Percentiles rank a stretch among this genome's conserved stretches.
Conservation (phyloP, 2,797 vertebrate species). For the Galago senegalensis region DNA sequence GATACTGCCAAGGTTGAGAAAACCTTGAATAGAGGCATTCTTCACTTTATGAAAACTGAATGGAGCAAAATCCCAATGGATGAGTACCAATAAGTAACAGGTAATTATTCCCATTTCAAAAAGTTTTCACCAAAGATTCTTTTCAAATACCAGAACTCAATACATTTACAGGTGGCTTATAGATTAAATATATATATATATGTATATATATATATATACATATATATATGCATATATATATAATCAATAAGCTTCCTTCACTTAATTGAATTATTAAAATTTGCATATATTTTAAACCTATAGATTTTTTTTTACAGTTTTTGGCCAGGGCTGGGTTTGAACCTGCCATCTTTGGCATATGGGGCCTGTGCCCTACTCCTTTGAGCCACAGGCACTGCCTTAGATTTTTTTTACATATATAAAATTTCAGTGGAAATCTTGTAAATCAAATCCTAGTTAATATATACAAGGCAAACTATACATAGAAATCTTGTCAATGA, state of each 20-base stretch:
- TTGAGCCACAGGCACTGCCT: no score
- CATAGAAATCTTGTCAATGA: constrained; percentile 52
- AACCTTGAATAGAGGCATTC: neutral
- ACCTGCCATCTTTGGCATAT: no score
- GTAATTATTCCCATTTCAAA: constrained; percentile 42
- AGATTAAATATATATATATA: constrained; percentile 10
- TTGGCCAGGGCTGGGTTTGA: no score
- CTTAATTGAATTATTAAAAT: constrained; percentile 41
- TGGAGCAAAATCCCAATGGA: constrained; percentile 32
- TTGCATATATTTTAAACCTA: neutral
- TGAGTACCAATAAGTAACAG: constrained; percentile 32
- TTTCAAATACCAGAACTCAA: constrained; percentile 31
- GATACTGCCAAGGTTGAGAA: neutral
- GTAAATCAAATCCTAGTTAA: neutral
- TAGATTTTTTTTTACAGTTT: neutral
- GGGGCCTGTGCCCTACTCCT: no score
- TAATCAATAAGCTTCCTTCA: neutral
- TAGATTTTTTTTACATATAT: neutral
- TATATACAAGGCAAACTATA: constrained; percentile 39
- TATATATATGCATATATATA: neutral
- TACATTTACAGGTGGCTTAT: neutral
- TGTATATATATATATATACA: neutral
- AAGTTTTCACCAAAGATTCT: neutral
- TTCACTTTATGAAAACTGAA: constrained; percentile 44
- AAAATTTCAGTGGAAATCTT: constrained; percentile 19